Base-by-base conservation (phyloP, 2,113 vertebrate genomes). In the Erythrocercus mccallii region DNA sequence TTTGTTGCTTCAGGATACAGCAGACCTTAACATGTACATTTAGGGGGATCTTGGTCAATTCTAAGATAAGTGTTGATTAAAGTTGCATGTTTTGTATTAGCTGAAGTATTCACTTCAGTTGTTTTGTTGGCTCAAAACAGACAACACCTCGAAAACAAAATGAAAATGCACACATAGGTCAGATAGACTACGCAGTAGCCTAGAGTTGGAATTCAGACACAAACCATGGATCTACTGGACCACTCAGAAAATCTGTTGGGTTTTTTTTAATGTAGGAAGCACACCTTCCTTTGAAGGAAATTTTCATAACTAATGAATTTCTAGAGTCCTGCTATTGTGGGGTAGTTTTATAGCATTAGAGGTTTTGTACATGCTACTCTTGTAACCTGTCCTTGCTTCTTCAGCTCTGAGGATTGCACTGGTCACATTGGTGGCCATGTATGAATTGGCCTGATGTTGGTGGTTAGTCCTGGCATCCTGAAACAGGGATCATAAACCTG, bases 341-440 rank as follows among this genome's bases (percentile, higher is more conserved):
- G 12, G 1, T 0, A 0, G 0, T 24, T 62, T 15, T 31, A 14
- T 21, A 44, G 79, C 0, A 0, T 33, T 61, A n/a, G 3, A 30
- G 31, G 19, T 2, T 79, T 83, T 90, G 3, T 61, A 18, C 7
- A 4, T 77, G 53, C 37, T 83, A 4, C 40, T 17, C 21, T 48
- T 58, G 22, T 62, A 71, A 58, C 12, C 11, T 78, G 35, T 10
- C 30, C 30, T 86, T 65, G 30, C n/a, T n/a, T n/a, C 76, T 62
- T 70, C 27, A 27, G 2, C 66, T 47, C 30, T 81, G 31, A 20
- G 0, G 0, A 22, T 53, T 56, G 18, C 37, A 25, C 17, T 30
- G 74, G 25, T 65, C 47, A 53, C 23, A 13, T 35, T 57, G 35
- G 9, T 66, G 37, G 44, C 64, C 54, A 20, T 10, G 0, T 51